Evolutionary conservation across 2,113 vertebrate species (phyloP).

Genomic region (Mus musculus): DNA sequence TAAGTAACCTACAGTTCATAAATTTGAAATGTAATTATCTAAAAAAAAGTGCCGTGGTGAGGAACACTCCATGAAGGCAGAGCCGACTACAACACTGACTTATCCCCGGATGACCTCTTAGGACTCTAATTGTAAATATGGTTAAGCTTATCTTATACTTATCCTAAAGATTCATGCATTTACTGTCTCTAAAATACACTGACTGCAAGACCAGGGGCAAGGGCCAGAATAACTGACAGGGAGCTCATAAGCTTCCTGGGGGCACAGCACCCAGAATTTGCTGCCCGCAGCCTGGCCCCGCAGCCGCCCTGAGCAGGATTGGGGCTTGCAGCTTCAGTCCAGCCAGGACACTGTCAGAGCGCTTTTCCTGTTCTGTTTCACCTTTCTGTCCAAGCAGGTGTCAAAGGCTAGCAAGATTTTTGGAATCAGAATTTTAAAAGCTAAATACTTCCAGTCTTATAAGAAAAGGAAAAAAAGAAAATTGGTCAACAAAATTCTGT

Average conservation of each 20-base stretch:
- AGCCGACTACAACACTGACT: neutral
- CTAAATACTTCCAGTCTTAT: conserved; percentile 37
- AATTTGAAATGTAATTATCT: neutral
- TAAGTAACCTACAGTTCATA: neutral
- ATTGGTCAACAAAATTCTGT: conserved; percentile 50
- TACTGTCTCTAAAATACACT: neutral
- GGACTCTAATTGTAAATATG: neutral
- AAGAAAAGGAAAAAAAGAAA: neutral
- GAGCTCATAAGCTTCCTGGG: neutral
- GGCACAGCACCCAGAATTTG: neutral
- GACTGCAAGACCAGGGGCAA: neutral
- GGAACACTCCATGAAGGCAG: neutral
- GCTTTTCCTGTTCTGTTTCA: conserved; percentile 1
- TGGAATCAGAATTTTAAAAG: conserved; percentile 46
- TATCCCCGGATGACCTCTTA: conserved; percentile 7
- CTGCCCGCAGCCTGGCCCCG: neutral
- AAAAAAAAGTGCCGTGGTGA: neutral
- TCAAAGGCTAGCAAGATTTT: conserved; percentile 23
- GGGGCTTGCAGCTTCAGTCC: neutral
- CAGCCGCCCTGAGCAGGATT: neutral
- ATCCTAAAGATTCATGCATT: neutral
- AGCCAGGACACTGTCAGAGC: neutral
- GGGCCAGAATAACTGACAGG: neutral
- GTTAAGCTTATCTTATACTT: neutral
- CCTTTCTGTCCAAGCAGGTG: conserved; percentile 33